These are phyloP conservation scores for Siphamia tubifer DNA, from an alignment of 2,113 vertebrate species.

Conservation along the genomic window DNA sequence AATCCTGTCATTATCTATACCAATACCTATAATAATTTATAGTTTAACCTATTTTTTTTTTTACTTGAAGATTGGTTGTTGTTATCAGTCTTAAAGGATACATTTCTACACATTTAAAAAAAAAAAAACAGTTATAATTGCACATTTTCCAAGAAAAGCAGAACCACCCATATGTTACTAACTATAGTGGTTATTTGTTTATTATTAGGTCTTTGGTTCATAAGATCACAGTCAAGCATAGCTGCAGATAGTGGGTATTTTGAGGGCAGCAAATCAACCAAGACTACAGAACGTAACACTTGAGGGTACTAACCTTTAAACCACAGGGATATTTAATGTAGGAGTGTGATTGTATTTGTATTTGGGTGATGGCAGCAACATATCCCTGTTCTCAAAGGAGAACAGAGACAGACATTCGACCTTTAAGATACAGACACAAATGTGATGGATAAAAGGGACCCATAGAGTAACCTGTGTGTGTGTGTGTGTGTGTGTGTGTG, in stretches of 20 bases:
- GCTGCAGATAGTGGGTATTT: slow-evolving; percentile 34
- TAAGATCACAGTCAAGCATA: not conserved
- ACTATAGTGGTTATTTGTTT: too few relatives aligned
- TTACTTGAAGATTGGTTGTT: too few relatives aligned
- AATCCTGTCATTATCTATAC: not conserved
- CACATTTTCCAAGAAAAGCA: too few relatives aligned
- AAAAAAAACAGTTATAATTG: too few relatives aligned
- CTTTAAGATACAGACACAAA: not conserved
- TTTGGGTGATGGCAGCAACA: slow-evolving; percentile 35
- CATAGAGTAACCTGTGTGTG: too few relatives aligned
- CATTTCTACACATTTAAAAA: too few relatives aligned
- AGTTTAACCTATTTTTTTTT: too few relatives aligned
- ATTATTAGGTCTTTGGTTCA: too few relatives aligned
- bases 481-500: too few relatives aligned
- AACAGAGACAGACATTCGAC: slow-evolving; percentile 41
- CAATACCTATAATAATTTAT: too few relatives aligned
- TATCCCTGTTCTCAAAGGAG: slow-evolving; percentile 33
- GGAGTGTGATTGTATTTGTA: slow-evolving; percentile 37
- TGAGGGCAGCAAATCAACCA: slow-evolving; percentile 24
- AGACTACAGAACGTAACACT: slow-evolving; percentile 34
- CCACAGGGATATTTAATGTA: slow-evolving; percentile 42
- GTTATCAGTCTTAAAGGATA: too few relatives aligned
- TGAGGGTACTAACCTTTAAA: slow-evolving; percentile 47
- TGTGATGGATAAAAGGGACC: slow-evolving; percentile 13
- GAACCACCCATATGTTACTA: too few relatives aligned